Percentiles rank a stretch among this genome's conserved stretches.
Evolutionary conservation across 2,113 vertebrate species (phyloP).

Genomic region (Sceloporus undulatus): DNA sequence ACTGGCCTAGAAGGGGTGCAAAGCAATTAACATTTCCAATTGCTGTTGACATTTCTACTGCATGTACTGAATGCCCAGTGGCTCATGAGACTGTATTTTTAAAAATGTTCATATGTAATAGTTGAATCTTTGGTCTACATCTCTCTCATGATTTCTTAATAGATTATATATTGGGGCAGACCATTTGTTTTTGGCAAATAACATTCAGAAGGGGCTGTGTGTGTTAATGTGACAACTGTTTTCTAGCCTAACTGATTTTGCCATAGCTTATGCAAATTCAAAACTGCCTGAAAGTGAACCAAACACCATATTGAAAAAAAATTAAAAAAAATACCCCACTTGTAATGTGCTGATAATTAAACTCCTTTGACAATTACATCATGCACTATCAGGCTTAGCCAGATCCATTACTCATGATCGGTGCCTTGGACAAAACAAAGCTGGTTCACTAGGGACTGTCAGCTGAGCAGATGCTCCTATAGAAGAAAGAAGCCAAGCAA

Average conservation of each 20-base stretch:
- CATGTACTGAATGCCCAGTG: neutral
- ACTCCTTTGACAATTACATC: conserved; percentile 93
- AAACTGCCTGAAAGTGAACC: conserved; percentile 54
- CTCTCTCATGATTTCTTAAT: neutral
- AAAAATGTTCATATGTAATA: neutral
- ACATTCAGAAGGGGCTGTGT: neutral
- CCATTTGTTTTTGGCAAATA: conserved; percentile 34
- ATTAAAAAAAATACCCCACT: conserved; percentile 73
- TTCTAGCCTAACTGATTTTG: neutral
- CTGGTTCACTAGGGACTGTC: conserved; percentile 80
- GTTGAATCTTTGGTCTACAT: conserved; percentile 28
- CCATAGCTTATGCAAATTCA: conserved; percentile 48
- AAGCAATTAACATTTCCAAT: conserved; percentile 37
- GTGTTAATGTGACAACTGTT: neutral
- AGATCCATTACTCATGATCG: conserved; percentile 88
- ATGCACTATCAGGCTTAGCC: conserved; percentile 88
- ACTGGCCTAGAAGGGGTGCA: neutral
- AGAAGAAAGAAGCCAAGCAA: conserved; percentile 79
- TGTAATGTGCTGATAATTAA: conserved; percentile 88
- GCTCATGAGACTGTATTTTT: conserved; percentile 38
- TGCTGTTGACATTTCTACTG: conserved; percentile 27
- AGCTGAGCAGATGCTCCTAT: conserved; percentile 79
- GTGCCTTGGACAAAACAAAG: conserved; percentile 86
- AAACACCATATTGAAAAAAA: conserved; percentile 52
- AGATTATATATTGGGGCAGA: neutral